These are phyloP conservation scores for Raja brachyura DNA, from an alignment of 2,113 vertebrate species.

Conservation along the genomic window DNA sequence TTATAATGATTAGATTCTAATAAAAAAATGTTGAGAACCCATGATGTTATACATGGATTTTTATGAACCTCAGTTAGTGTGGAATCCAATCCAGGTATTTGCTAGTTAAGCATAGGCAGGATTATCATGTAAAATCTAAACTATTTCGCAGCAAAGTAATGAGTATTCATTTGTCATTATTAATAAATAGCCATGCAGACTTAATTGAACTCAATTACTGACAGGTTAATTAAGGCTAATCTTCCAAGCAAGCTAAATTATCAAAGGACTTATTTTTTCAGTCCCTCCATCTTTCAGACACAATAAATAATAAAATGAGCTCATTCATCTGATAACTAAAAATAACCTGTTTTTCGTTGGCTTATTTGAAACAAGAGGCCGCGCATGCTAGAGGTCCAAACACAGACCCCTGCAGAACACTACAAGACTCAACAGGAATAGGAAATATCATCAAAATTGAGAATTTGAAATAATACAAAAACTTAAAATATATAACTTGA, in stretches of 20 bases:
- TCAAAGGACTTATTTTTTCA: not conserved
- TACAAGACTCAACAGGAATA: no score
- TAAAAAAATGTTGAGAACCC: not conserved
- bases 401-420: no score
- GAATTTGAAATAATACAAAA: not conserved
- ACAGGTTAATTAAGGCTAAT: no score
- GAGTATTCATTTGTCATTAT: not conserved
- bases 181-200: not conserved
- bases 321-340: not conserved
- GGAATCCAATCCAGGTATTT: not conserved
- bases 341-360: not conserved
- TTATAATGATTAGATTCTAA: not conserved
- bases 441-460: no score
- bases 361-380: not conserved
- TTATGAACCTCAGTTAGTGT: not conserved
- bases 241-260: no score
- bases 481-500: not conserved
- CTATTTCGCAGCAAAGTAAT: not conserved
- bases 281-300: not conserved
- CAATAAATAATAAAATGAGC: not conserved
- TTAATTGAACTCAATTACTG: not conserved
- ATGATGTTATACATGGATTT: no score
- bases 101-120: not conserved
- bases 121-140: not conserved
- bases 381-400: no score